Conservation (phyloP, 64 coral and sea anemone species). For the Montipora cactus region DNA sequence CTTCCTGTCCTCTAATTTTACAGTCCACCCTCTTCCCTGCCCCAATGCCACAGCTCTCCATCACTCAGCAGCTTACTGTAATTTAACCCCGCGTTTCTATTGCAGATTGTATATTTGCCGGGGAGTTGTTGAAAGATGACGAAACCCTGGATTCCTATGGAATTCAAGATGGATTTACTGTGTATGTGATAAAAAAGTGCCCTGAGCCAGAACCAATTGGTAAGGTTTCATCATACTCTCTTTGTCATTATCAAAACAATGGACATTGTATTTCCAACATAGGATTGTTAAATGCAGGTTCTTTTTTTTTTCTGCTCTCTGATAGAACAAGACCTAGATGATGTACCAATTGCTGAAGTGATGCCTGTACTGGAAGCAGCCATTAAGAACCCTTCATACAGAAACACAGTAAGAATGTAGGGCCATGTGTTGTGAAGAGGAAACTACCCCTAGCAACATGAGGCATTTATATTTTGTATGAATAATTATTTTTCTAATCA, state of each 20-base stretch:
- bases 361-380: slow-evolving; percentile 86
- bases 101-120: slow-evolving; percentile 88
- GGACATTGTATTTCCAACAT: neutral
- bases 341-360: slow-evolving; percentile 70
- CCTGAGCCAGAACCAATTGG: slow-evolving; percentile 76
- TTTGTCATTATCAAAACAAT: too few relatives aligned
- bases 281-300: neutral
- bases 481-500: too few relatives aligned
- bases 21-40: too few relatives aligned
- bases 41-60: too few relatives aligned
- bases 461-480: too few relatives aligned
- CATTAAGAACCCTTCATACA: slow-evolving; percentile 77
- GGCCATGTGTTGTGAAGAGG: neutral
- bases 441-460: neutral
- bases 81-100: neutral
- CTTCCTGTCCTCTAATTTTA: too few relatives aligned
- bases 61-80: neutral
- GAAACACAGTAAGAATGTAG: slow-evolving; percentile 76
- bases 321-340: slow-evolving; percentile 75
- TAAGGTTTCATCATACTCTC: neutral
- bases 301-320: neutral
- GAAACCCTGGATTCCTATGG: slow-evolving; percentile 76
- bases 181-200: slow-evolving; percentile 73
- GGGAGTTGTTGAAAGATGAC: slow-evolving; percentile 78
- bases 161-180: slow-evolving; percentile 87